Evolutionary conservation across 2,888 invertebrate genomes (phyloP).

Genomic region (Empis livida): DNA sequence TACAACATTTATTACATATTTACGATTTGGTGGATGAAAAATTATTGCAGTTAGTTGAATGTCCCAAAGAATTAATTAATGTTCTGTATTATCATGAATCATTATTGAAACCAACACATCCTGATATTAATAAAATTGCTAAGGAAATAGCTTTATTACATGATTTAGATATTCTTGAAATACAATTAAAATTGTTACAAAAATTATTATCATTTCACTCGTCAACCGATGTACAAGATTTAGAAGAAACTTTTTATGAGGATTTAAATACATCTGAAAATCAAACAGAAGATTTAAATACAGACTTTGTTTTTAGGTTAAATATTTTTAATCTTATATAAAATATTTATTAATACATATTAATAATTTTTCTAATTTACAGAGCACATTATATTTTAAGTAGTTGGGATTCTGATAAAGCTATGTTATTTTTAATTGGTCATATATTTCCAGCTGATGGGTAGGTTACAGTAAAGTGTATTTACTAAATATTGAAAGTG

Average conservation of each 20-base stretch:
- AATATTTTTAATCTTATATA: not conserved
- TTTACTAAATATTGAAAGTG: not conserved
- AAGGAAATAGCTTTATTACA: slow-evolving; percentile 29
- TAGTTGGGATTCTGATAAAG: slow-evolving; percentile 30
- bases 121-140: slow-evolving; percentile 31
- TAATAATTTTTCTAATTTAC: no score
- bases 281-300: slow-evolving; percentile 16
- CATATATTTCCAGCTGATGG: slow-evolving; percentile 28
- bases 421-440: slow-evolving; percentile 28
- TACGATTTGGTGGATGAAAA: slow-evolving; percentile 31
- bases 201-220: slow-evolving; percentile 29
- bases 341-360: not conserved
- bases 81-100: slow-evolving; percentile 29
- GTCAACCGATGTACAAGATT: slow-evolving; percentile 19
- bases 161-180: slow-evolving; percentile 22
- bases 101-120: slow-evolving; percentile 26
- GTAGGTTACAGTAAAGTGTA: slow-evolving; percentile 18
- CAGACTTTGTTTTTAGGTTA: slow-evolving; percentile 28
- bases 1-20: slow-evolving; percentile 30
- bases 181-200: slow-evolving; percentile 29
- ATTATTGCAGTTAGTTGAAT: slow-evolving; percentile 27
- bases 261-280: slow-evolving; percentile 21
- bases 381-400: slow-evolving; percentile 33
- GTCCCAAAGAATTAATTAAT: slow-evolving; percentile 29
- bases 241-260: slow-evolving; percentile 33